Evolutionary conservation across 2,113 vertebrate genomes (phyloP).

Genomic region (Neoarius graeffei): DNA sequence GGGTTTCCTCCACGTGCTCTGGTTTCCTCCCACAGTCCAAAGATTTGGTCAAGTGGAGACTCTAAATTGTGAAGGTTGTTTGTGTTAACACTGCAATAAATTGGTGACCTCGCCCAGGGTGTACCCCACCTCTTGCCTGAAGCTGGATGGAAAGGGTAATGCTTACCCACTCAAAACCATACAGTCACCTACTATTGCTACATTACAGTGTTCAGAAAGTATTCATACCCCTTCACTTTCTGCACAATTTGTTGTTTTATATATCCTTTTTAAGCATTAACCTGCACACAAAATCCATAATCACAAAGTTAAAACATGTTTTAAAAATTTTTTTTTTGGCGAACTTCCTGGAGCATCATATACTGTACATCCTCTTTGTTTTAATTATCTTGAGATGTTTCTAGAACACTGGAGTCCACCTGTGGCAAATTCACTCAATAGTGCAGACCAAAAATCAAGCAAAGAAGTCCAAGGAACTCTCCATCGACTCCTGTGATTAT

Average conservation of each 20-base stretch:
- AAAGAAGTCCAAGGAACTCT: neutral
- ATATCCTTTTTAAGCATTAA: neutral
- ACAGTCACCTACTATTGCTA: neutral
- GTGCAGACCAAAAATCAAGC: neutral
- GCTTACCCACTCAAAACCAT: neutral
- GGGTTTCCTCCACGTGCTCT: too few relatives aligned
- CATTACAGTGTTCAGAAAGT: neutral
- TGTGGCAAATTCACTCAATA: neutral
- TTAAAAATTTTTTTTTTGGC: neutral
- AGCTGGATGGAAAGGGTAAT: too few relatives aligned
- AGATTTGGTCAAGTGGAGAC: too few relatives aligned
- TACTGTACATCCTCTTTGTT: neutral
- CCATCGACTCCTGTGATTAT: too few relatives aligned
- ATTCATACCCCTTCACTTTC: neutral
- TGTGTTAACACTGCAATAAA: too few relatives aligned
- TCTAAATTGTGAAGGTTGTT: too few relatives aligned
- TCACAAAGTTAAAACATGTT: neutral
- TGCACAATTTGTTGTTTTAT: neutral
- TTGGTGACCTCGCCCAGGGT: too few relatives aligned
- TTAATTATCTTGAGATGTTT: neutral
- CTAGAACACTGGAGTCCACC: neutral
- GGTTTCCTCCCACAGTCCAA: too few relatives aligned
- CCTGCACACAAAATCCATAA: neutral
- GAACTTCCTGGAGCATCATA: neutral
- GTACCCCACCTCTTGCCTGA: too few relatives aligned